Conservation (phyloP, 1,140 invertebrate genomes). For the Hypsibius dujardini region DNA sequence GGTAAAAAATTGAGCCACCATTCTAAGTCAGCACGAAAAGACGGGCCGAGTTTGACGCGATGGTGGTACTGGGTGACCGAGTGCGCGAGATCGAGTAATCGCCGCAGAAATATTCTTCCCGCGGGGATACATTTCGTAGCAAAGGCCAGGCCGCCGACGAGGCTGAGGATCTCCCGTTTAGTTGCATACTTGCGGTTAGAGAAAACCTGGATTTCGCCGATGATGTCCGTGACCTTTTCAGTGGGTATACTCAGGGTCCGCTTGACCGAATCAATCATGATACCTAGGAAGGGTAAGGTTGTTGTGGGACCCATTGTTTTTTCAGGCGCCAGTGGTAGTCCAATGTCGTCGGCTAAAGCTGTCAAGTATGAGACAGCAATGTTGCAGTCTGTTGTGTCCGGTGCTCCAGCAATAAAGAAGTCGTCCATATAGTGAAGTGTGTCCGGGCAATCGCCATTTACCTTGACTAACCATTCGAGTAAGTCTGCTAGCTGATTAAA, state of each 20-base stretch:
- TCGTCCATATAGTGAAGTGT: slow-evolving; percentile 9
- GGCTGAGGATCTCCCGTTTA: slow-evolving; percentile 4
- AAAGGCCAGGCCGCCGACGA: neutral
- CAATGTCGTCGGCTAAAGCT: neutral
- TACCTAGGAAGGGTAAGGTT: neutral
- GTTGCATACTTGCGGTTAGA: neutral
- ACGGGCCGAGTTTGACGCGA: neutral
- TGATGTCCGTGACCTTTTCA: neutral
- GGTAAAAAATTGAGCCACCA: slow-evolving; percentile 6
- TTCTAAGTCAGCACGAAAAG: neutral
- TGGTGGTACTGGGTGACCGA: neutral
- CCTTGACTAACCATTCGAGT: neutral
- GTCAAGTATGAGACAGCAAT: neutral
- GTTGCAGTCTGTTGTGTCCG: neutral
- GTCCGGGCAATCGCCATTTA: neutral
- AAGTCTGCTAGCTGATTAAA: neutral
- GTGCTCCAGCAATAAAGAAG: neutral
- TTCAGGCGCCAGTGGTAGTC: neutral
- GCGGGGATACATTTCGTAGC: neutral
- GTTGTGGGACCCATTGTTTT: neutral
- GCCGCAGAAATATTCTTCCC: neutral
- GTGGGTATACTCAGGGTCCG: neutral
- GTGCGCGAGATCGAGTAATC: neutral
- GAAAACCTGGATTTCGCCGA: neutral
- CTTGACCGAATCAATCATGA: neutral